These are phyloP conservation scores for Resseliella maxima DNA, from an alignment of 2,888 invertebrate genomes.

Conservation along the genomic window DNA sequence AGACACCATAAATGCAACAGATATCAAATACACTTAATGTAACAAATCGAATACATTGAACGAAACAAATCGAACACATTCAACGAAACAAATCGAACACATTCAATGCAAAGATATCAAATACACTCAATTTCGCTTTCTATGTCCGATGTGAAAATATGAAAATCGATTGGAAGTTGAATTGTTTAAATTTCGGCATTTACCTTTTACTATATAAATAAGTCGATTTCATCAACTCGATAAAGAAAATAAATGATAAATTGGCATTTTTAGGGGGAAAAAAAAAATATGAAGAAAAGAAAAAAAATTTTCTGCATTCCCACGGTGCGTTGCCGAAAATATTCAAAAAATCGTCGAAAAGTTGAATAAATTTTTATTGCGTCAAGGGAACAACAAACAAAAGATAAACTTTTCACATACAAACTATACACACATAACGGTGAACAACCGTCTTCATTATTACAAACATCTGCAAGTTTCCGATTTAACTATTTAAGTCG, in stretches of 20 bases:
- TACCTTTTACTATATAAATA: constrained; percentile 12
- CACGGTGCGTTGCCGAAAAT: constrained; percentile 47
- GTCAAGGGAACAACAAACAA: constrained; percentile 54
- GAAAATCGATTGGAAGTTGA: neutral
- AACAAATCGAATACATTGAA: neutral
- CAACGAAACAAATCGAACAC: neutral
- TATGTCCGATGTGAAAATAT: neutral
- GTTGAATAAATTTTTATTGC: constrained; percentile 47
- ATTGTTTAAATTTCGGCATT: constrained; percentile 8
- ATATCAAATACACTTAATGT: neutral
- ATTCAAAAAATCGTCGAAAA: constrained; percentile 22
- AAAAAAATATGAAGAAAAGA: neutral
- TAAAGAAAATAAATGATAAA: constrained; percentile 51
- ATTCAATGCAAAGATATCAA: too few species aligned
- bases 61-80: neutral
- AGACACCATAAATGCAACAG: neutral
- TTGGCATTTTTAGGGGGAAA: constrained; percentile 35
- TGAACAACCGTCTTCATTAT: constrained; percentile 17
- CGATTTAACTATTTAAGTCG: neutral
- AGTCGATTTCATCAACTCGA: constrained; percentile 25
- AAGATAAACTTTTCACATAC: constrained; percentile 38
- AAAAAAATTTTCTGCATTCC: constrained; percentile 4
- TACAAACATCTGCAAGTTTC: constrained; percentile 52
- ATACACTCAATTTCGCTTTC: neutral
- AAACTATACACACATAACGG: constrained; percentile 1